Percentiles rank a stretch among this genome's conserved stretches.
Conservation (phyloP, 1,140 invertebrate species). For the Capitella teleta region DNA sequence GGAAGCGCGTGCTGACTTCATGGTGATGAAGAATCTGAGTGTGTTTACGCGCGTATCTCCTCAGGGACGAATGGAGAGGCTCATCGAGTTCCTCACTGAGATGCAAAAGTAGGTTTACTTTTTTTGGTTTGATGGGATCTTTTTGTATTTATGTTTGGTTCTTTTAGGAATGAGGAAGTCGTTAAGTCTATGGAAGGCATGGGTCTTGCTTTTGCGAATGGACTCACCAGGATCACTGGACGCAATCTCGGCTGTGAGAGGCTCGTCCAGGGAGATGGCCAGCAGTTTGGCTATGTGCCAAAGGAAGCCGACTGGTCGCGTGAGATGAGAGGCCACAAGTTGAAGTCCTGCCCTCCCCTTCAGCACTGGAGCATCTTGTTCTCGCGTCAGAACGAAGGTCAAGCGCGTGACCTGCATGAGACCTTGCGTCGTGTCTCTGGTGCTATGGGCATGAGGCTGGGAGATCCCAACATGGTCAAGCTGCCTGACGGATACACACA, state of each 20-base stretch:
- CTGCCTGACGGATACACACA: constrained; percentile 26
- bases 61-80: constrained; percentile 44
- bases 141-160: too few relatives aligned
- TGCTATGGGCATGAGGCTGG: constrained; percentile 57
- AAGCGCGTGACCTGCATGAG: constrained; percentile 52
- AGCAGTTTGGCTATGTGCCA: constrained; percentile 11
- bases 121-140: too few relatives aligned
- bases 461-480: constrained; percentile 35
- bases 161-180: too few relatives aligned
- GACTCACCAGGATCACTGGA: too few relatives aligned
- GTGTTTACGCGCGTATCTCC: constrained; percentile 57
- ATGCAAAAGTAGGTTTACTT: constrained; percentile 57
- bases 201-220: too few relatives aligned
- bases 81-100: constrained; percentile 49
- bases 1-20: constrained; percentile 28
- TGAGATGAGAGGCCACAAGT: constrained; percentile 41
- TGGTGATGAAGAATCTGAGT: constrained; percentile 36
- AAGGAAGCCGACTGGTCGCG: constrained; percentile 58
- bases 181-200: too few relatives aligned
- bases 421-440: constrained; percentile 48
- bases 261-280: too few relatives aligned
- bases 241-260: too few relatives aligned
- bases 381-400: constrained; percentile 48
- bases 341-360: constrained; percentile 45
- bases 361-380: constrained; percentile 58